Base-by-base conservation (phyloP, 2,797 vertebrate species). In the Sebastes steindachneri region DNA sequence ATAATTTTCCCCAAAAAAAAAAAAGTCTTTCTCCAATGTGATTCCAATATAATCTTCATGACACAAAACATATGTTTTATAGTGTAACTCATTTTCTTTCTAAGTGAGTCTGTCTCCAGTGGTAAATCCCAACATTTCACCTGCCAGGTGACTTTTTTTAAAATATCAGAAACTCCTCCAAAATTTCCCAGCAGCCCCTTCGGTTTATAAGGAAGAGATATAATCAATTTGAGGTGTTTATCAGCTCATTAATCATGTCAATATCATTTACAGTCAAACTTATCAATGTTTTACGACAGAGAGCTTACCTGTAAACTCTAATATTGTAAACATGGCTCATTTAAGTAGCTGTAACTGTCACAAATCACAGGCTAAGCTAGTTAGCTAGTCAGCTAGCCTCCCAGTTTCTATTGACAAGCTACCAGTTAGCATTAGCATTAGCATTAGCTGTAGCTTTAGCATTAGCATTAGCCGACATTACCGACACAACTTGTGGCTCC, bases 401-500 rank as follows among this genome's bases (percentile, higher is more conserved):
- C 64, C 77, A 51, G 45, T 82, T 54, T 63, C 35, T 66, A 17
- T 78, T 55, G 37, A 73, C 63, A 17, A 54, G 26, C 68, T 75
- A 75, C 41, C 65, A 35, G 19, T 77, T 79, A 88, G 83, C 83
- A 2, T 17, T 15, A 3, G 33, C 33, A 3, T 9, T 33, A 33
- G 31, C 9, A 3, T 21, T 82, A 88, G 33, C 33, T 4, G 0
- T 35, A 35, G 33, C 33, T 0, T 17, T 84, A 88, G 84, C 86
- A 12, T 79, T 37, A 68, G 63, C 86, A 23, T 79, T 37, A 68
- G 63, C 77, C 31, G 58, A 48, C 76, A 75, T 88, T 90, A 95
- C 94, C 93, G 92, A 79, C 64, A 81, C 62, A 73, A 75, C 85
- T 66, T 79, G 82, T 23, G 86, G 37, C 68, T 93, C 88, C 29